Evolutionary conservation across 2,797 vertebrate genomes (phyloP).

Genomic region (Lepus townsendii): DNA sequence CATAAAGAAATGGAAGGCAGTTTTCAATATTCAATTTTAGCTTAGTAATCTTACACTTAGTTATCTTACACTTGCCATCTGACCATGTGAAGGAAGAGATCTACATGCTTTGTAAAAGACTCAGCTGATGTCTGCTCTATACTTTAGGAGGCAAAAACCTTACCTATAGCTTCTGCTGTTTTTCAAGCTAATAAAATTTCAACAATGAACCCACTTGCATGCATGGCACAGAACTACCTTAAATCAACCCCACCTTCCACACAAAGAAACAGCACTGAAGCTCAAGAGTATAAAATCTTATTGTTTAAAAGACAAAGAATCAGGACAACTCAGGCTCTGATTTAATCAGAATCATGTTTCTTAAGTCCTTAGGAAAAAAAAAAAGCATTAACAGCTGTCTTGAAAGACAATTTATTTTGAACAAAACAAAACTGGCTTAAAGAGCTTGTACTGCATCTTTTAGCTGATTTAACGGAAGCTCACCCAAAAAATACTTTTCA

Average conservation of each 20-base stretch:
- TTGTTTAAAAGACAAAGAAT: constrained; percentile 1
- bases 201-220: neutral
- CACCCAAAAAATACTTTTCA: neutral
- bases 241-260: neutral
- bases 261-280: neutral
- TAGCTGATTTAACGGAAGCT: constrained; percentile 14
- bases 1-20: constrained; percentile 31
- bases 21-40: constrained; percentile 55
- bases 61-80: neutral
- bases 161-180: neutral
- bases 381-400: constrained; percentile 15
- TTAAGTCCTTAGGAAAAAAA: constrained; percentile 26
- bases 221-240: neutral
- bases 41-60: neutral
- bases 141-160: neutral
- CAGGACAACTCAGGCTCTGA: neutral
- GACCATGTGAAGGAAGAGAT: constrained; percentile 34
- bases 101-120: neutral
- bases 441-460: neutral
- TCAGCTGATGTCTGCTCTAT: neutral
- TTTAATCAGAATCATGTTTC: constrained; percentile 28
- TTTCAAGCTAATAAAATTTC: constrained; percentile 45
- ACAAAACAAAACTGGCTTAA: neutral
- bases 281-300: neutral
- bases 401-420: constrained; percentile 4